Conservation (phyloP, 2,888 invertebrate species). For the Drosophila buzzatii region DNA sequence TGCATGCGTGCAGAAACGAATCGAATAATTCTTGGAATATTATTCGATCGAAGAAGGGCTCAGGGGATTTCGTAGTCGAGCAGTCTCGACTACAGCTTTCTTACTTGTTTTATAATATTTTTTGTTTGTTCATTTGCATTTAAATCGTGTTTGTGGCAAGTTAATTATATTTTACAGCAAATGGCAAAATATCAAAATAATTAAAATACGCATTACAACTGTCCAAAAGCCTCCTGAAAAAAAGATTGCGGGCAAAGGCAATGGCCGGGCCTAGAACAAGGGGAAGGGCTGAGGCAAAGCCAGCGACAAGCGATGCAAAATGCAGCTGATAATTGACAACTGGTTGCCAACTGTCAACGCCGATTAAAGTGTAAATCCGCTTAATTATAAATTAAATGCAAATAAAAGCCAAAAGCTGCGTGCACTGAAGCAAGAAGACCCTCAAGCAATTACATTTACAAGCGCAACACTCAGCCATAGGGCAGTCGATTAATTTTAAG, state of each 20-base stretch:
- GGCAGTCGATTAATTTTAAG: no score
- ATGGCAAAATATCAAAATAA: conserved; percentile 80
- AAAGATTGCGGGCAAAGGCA: not conserved
- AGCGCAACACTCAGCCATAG: not conserved
- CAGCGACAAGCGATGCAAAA: not conserved
- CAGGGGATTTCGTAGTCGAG: no score
- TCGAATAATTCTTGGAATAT: no score
- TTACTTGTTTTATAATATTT: conserved; percentile 12
- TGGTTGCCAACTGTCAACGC: conserved; percentile 71
- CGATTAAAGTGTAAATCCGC: conserved; percentile 69
- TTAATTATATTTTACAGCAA: conserved; percentile 78
- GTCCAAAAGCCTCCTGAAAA: not conserved
- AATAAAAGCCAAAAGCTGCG: conserved; percentile 7
- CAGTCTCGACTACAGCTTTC: no score
- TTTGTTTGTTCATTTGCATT: conserved; percentile 64
- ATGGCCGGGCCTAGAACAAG: not conserved
- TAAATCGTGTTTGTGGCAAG: conserved; percentile 73
- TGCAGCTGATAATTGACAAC: conserved; percentile 60
- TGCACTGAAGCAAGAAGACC: not conserved
- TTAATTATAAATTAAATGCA: conserved; percentile 67
- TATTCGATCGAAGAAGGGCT: no score
- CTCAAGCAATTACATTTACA: not conserved
- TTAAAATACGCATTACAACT: conserved; percentile 61
- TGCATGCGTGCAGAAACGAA: no score
- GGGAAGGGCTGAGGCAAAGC: not conserved